phyloP scores from a whole-genome alignment of 1,140 invertebrate species.

The Aphidius gifuensis region DNA sequence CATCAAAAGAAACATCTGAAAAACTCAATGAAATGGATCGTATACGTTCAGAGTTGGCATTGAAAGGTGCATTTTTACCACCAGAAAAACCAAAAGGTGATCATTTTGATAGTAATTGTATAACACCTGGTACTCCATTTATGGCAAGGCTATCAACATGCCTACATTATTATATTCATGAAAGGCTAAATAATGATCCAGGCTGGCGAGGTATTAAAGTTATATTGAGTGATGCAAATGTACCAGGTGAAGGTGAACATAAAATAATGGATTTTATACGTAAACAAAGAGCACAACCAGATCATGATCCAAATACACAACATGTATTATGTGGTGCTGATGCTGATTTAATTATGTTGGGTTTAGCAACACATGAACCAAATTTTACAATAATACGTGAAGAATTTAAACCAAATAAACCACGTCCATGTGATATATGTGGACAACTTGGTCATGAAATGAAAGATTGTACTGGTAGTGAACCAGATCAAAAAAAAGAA shows the following conservation, averaged over 20 bases:
- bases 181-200: slow-evolving; percentile 89
- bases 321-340: slow-evolving; percentile 98
- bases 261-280: slow-evolving; percentile 99
- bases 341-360: slow-evolving; percentile 98
- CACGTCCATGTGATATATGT: slow-evolving; percentile 94
- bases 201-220: slow-evolving; percentile 95
- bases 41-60: slow-evolving; percentile 70
- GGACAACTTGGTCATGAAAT: slow-evolving; percentile 93
- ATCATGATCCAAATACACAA: slow-evolving; percentile 96
- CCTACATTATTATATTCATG: slow-evolving; percentile 95
- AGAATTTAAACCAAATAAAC: slow-evolving; percentile 98
- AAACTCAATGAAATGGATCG: slow-evolving; percentile 83
- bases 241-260: slow-evolving; percentile 97
- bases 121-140: slow-evolving; percentile 97
- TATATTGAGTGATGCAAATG: slow-evolving; percentile 97
- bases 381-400: slow-evolving; percentile 98
- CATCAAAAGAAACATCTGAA: slow-evolving; percentile 91
- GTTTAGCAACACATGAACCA: slow-evolving; percentile 96
- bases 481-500: slow-evolving; percentile 55
- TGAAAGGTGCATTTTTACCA: slow-evolving; percentile 79
- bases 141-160: slow-evolving; percentile 94
- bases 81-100: slow-evolving; percentile 86
- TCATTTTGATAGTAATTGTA: slow-evolving; percentile 98
- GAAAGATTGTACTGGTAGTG: slow-evolving; percentile 85
- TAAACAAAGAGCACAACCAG: slow-evolving; percentile 90